Base-by-base conservation (phyloP, 2,113 vertebrate genomes). In the Psilopogon haemacephalus region DNA sequence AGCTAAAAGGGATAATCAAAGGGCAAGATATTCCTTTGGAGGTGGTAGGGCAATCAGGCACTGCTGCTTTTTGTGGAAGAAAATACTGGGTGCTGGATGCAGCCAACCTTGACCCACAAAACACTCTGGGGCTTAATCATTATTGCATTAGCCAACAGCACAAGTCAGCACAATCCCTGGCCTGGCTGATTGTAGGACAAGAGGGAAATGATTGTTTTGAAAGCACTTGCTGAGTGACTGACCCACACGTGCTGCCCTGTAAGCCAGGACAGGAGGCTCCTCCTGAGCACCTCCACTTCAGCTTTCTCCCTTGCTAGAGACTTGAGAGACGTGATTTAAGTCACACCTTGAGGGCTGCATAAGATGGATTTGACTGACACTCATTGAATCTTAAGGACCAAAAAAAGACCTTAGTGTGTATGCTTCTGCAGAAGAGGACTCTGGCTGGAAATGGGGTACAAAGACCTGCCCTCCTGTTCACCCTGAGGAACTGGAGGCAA, bases 161-260 rank as follows among this genome's bases (percentile, higher is more conserved):
- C 13, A 37, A 59, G 55, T 20, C 33, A 67, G 54, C 7, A 1
- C 44, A 37, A 26, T 23, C 40, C 72, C 46, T 82, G 59, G 65
- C 71, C 68, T 38, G 38, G 17, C 42, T 1, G 1, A 21, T 6
- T 84, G 33, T 37, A 59, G 74, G 58, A 28, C 59, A 80, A 67
- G 48, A 58, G 54, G 58, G 17, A 76, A 24, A 14, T 7, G 13
- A n/a, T 30, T 19, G 33, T 60, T 88, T 56, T 24, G 48, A 76
- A 71, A 80, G 35, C 35, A 15, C 8, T 50, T 50, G 59, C 27
- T 52, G 56, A 21, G 21, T 0, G 1, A 32, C 52, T 62, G 88
- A n/a, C 59, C 12, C 5, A 0, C 37, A 44, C 59, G 52, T 30
- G 33, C 27, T 62, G 40, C 58, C 24, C 30, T 17, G 37, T 0